Evolutionary conservation across 1,140 invertebrate species (phyloP).

Genomic region (Littorina saxatilis): DNA sequence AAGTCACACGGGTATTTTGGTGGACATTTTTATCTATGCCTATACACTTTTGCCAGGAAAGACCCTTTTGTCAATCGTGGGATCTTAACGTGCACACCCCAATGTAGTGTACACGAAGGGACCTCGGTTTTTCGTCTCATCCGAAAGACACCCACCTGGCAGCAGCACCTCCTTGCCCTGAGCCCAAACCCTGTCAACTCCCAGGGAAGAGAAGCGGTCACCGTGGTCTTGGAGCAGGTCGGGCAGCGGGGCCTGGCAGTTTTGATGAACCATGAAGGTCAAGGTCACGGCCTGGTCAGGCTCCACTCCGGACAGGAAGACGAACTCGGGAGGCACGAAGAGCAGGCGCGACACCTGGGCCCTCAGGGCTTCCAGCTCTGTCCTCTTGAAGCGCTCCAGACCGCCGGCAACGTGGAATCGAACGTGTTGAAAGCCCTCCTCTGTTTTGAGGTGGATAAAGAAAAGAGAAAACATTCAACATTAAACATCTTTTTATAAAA

Average conservation of each 20-base stretch:
- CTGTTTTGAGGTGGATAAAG: too few species aligned
- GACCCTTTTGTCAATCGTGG: too few species aligned
- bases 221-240: conserved; percentile 30
- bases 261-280: conserved; percentile 42
- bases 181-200: conserved; percentile 18
- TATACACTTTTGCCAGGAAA: too few species aligned
- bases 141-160: background rate
- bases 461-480: background rate
- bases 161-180: background rate
- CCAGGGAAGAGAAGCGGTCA: conserved; percentile 26
- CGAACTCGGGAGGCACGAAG: conserved; percentile 44
- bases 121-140: too few species aligned
- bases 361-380: conserved; percentile 33
- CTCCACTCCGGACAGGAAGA: conserved; percentile 42
- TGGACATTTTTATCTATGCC: too few species aligned
- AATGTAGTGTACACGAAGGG: too few species aligned
- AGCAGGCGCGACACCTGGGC: conserved; percentile 35
- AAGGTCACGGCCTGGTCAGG: conserved; percentile 33
- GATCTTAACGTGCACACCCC: too few species aligned
- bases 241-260: conserved; percentile 24
- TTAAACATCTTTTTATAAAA: background rate
- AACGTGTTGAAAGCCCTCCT: conserved; percentile 34
- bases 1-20: too few species aligned
- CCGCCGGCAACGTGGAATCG: conserved; percentile 38
- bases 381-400: conserved; percentile 30